Evolutionary conservation across 2,888 invertebrate species (phyloP).

Genomic region (Morpho achilles): DNA sequence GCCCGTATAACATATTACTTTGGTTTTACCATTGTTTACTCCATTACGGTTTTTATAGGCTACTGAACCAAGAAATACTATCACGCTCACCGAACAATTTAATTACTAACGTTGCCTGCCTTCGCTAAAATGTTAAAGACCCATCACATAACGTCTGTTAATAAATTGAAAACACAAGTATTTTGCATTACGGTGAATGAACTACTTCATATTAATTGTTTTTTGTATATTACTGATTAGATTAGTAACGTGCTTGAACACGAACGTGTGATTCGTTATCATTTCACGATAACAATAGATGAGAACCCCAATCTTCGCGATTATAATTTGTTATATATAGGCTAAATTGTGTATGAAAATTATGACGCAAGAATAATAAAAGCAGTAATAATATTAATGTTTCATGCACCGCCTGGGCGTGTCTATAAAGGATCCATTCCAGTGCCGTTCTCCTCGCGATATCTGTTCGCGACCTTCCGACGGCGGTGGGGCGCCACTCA

Average conservation of each 20-base stretch:
- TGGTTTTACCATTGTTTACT: constrained; percentile 48
- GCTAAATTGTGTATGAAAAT: too few species aligned
- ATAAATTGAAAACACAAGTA: constrained; percentile 26
- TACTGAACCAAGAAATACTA: constrained; percentile 41
- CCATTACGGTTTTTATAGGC: constrained; percentile 45
- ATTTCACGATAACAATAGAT: constrained; percentile 32
- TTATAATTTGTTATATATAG: constrained; percentile 13
- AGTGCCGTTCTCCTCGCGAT: constrained; percentile 70
- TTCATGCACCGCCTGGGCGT: constrained; percentile 38
- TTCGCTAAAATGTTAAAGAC: constrained; percentile 42
- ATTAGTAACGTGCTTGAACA: constrained; percentile 45
- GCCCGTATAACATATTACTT: constrained; percentile 52
- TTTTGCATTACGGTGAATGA: constrained; percentile 56
- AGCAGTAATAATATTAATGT: neutral
- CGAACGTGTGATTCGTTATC: constrained; percentile 51
- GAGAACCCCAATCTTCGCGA: constrained; percentile 17
- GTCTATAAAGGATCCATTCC: constrained; percentile 70
- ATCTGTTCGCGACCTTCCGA: constrained; percentile 71
- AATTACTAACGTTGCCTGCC: constrained; percentile 38
- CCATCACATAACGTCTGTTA: constrained; percentile 37
- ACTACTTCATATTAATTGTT: constrained; percentile 50
- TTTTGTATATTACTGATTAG: constrained; percentile 53
- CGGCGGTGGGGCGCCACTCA: constrained; percentile 75
- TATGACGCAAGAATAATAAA: too few species aligned
- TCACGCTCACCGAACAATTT: constrained; percentile 35